Percentiles rank a stretch among this genome's conserved stretches.
Conservation (phyloP, 2,888 invertebrate species). For the Alloplasta piceator region DNA sequence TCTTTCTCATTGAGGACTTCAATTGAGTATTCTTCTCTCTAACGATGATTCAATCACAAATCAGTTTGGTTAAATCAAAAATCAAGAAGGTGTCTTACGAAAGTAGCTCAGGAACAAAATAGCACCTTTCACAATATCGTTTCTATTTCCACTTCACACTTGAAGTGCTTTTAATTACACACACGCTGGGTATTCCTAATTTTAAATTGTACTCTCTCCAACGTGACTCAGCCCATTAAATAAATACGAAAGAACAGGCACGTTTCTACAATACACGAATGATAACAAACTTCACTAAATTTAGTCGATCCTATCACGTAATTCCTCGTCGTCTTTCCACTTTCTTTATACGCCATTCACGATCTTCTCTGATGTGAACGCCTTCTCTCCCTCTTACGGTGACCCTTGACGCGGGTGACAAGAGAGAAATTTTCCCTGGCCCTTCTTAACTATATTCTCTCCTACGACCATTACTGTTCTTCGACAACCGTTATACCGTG, state of each 20-base stretch:
- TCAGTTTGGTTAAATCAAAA: no score
- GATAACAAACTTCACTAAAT: slow-evolving; percentile 40
- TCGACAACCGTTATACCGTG: slow-evolving; percentile 72
- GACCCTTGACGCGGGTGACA: slow-evolving; percentile 40
- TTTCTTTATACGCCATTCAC: slow-evolving; percentile 32
- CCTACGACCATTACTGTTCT: slow-evolving; percentile 71
- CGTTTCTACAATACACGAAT: slow-evolving; percentile 1
- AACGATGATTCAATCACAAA: no score
- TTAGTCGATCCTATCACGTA: slow-evolving; percentile 39
- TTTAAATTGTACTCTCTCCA: slow-evolving; percentile 22
- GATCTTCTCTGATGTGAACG: slow-evolving; percentile 46
- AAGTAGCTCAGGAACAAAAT: no score
- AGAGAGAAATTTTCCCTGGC: slow-evolving; percentile 51
- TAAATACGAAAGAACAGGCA: slow-evolving; percentile 8
- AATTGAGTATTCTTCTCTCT: no score
- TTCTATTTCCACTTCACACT: no score
- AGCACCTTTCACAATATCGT: no score
- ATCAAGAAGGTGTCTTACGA: no score
- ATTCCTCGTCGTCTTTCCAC: slow-evolving; percentile 36
- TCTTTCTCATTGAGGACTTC: no score
- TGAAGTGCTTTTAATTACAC: not conserved
- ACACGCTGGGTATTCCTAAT: slow-evolving; percentile 26
- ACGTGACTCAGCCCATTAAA: slow-evolving; percentile 29
- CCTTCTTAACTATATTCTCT: slow-evolving; percentile 64
- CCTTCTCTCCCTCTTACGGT: slow-evolving; percentile 22